Conservation (phyloP, 2,888 invertebrate species). For the Pemphredon lugubris region DNA sequence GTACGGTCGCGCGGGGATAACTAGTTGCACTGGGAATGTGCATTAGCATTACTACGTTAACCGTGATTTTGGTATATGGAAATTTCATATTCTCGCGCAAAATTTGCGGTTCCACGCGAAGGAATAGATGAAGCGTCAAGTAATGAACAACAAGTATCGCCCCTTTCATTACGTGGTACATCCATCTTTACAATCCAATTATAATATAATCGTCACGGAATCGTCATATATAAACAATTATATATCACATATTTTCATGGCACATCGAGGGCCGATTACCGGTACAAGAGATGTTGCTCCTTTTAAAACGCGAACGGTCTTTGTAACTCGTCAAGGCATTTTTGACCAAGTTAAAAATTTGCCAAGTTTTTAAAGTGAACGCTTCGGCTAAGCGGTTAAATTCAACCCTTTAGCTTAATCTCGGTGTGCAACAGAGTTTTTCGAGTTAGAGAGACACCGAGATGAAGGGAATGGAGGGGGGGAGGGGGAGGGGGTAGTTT, state of each 20-base stretch:
- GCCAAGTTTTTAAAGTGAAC: slow-evolving; percentile 47
- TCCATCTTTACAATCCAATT: too few species aligned
- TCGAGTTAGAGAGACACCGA: slow-evolving; percentile 51
- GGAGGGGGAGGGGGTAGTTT: slow-evolving; percentile 64
- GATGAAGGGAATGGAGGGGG: slow-evolving; percentile 49
- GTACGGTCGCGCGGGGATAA: slow-evolving; percentile 25
- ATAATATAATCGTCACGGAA: too few species aligned
- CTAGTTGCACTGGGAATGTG: slow-evolving; percentile 11
- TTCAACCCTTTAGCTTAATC: slow-evolving; percentile 74
- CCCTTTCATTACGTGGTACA: too few species aligned
- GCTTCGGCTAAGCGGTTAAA: slow-evolving; percentile 58
- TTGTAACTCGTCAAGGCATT: not conserved
- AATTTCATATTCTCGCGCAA: slow-evolving; percentile 6
- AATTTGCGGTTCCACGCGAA: not conserved
- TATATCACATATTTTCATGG: too few species aligned
- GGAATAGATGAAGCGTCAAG: not conserved
- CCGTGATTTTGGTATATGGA: not conserved
- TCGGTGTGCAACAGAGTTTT: slow-evolving; percentile 73
- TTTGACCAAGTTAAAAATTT: slow-evolving; percentile 46
- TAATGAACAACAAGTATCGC: too few species aligned
- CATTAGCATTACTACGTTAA: not conserved
- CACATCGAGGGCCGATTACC: too few species aligned
- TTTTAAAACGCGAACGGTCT: too few species aligned
- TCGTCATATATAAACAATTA: too few species aligned
- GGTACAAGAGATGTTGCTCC: too few species aligned